Percentiles rank a stretch among this genome's conserved stretches.
phyloP scores from a whole-genome alignment of 2,888 invertebrate species.

The Eupeodes latifasciatus region DNA sequence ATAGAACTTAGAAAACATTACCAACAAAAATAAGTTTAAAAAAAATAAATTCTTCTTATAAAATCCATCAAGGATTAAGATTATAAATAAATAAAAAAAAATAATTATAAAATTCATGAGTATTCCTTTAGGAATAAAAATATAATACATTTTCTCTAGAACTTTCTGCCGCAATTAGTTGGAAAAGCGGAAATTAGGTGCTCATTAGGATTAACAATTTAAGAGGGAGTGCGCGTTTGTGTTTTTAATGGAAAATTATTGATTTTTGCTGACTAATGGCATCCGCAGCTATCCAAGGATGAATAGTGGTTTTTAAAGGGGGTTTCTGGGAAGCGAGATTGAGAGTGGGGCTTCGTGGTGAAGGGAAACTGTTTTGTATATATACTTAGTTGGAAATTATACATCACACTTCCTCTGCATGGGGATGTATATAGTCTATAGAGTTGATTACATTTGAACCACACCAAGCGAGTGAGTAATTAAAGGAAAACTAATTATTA shows the following conservation, averaged over 20 bases:
- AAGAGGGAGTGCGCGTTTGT: constrained; percentile 22
- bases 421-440: constrained; percentile 14
- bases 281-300: constrained; percentile 42
- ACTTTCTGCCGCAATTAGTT: constrained; percentile 48
- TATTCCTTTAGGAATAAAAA: background rate
- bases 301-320: background rate
- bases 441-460: constrained; percentile 2
- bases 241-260: constrained; percentile 73
- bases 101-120: constrained; percentile 38
- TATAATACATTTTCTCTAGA: constrained; percentile 36
- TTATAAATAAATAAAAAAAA: background rate
- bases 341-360: no score
- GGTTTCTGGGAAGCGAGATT: background rate
- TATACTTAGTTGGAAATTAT: background rate
- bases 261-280: constrained; percentile 66
- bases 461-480: constrained; percentile 52
- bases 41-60: background rate
- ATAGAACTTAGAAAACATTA: background rate
- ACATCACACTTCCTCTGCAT: background rate
- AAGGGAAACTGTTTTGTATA: background rate
- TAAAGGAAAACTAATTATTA: constrained; percentile 75
- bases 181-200: constrained; percentile 71
- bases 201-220: constrained; percentile 74
- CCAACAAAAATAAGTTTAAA: background rate
- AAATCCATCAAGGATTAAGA: background rate